These are phyloP conservation scores for Cyprinus carpio DNA, from an alignment of 2,113 vertebrate species.

Conservation along the genomic window DNA sequence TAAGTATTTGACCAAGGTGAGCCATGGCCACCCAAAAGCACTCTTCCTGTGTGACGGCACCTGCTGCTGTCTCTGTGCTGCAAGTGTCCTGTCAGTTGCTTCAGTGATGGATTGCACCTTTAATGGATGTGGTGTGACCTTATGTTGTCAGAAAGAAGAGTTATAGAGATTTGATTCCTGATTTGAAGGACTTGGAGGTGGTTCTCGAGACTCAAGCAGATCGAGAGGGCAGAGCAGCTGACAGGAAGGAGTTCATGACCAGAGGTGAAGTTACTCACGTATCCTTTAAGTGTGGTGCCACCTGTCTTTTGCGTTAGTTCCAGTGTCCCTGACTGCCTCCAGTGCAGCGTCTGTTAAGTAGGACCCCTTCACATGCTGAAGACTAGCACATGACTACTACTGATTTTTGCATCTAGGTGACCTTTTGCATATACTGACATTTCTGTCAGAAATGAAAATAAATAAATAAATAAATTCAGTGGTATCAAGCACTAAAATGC, in stretches of 20 bases:
- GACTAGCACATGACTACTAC: not conserved
- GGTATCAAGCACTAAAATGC: not conserved
- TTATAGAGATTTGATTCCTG: constrained; percentile 20
- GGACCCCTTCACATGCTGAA: not conserved
- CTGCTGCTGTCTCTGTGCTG: not conserved
- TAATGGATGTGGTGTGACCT: constrained; percentile 33
- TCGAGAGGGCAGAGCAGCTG: constrained; percentile 30
- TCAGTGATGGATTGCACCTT: constrained; percentile 17
- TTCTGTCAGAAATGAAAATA: not conserved
- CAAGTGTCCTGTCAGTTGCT: not conserved
- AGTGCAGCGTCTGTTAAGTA: not conserved
- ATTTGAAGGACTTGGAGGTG: constrained; percentile 18
- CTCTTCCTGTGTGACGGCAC: constrained; percentile 13
- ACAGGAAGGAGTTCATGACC: constrained; percentile 26
- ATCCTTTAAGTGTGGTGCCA: constrained; percentile 24
- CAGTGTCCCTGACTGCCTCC: not conserved
- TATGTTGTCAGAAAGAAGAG: constrained; percentile 12
- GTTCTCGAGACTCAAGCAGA: not conserved
- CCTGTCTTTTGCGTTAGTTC: constrained; percentile 33
- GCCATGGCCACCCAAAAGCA: constrained; percentile 10
- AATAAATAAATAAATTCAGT: no score
- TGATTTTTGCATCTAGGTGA: not conserved
- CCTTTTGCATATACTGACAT: not conserved
- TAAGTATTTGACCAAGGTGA: not conserved
- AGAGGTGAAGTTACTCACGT: constrained; percentile 20